Evolutionary conservation across 2,113 vertebrate species (phyloP), one percentile per base, ranked within the genome.

Genomic region (Burhinus oedicnemus): DNA sequence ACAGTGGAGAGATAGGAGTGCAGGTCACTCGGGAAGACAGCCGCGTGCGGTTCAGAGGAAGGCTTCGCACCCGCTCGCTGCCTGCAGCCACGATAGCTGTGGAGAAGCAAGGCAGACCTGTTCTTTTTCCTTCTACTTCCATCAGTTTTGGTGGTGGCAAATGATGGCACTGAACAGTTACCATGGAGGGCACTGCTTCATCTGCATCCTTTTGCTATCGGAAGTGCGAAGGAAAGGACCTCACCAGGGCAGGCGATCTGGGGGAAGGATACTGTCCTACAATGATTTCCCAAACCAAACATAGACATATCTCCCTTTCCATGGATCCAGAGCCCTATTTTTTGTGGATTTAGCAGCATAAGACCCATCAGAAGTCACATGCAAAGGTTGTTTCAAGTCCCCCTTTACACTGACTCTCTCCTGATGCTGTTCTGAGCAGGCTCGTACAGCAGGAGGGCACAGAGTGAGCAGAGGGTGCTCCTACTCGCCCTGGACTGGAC

Each of bases 11-110:
- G 25, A 5, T 2, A 45, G 15, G 18, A 87, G 38, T 30, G 22
- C 29, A 20, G 64, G 82, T 42, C 44, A 36, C 64, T 18, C 0
- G 1, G 44, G 64, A 23, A 36, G 26, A 29, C 15, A 65, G 57
- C 57, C 18, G 2, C 0, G 12, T 15, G 21, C 1, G 1, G 57
- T 20, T 40, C 44, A 42, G 30, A 74, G 38, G 36, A 52, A 51
- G 29, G 54, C 34, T 62, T 57, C 47, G 61, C 11, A 20, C 61
- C 47, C 2, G 0, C 30, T 40, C 2, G 0, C 44, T 14, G 49
- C 1, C 0, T 17, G 42, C 34, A 68, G 66, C 40, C 47, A 11
- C 0, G 0, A 32, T 5, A n/a, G 51, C 44, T 52, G 45, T n/a
- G 23, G 42, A 30, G 60, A 58, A 88, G 51, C 11, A 38, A 40